A percentile compares a stretch with the other conserved stretches of the same genome.
Conservation (phyloP, 2,797 vertebrate species). For the Clarias pachynema region DNA sequence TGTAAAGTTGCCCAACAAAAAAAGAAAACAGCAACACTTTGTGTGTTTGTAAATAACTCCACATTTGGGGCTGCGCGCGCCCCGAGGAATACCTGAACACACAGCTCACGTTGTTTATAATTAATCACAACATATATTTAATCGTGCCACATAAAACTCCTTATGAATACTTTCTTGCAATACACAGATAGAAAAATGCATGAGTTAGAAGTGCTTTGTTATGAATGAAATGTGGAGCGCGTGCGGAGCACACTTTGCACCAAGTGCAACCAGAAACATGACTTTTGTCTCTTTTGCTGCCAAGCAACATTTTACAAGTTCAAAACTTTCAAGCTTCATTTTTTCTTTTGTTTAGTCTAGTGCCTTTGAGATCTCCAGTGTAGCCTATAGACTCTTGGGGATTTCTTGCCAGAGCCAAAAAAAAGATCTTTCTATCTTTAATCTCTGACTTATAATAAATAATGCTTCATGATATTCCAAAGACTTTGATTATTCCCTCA, state of each 20-base stretch:
- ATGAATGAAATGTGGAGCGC: conserved; percentile 5
- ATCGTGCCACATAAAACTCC: too few relatives aligned
- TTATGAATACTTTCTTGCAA: background rate
- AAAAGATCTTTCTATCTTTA: conserved; percentile 17
- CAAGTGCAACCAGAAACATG: background rate
- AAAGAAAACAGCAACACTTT: background rate
- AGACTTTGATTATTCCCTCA: background rate
- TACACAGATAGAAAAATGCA: background rate
- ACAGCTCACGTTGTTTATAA: background rate
- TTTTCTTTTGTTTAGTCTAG: background rate
- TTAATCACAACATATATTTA: too few relatives aligned
- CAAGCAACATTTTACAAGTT: background rate
- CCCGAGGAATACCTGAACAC: background rate
- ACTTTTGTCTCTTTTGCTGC: background rate
- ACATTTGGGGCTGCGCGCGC: background rate
- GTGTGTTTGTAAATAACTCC: background rate
- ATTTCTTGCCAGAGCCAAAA: background rate
- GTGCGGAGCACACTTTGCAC: background rate
- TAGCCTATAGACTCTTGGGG: background rate
- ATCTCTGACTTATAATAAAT: conserved; percentile 8
- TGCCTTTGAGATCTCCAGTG: background rate
- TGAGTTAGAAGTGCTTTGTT: background rate
- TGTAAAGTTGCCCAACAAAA: background rate
- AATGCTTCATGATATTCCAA: conserved; percentile 10
- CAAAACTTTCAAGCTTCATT: background rate